phyloP scores from a whole-genome alignment of 2,888 invertebrate species.

The Phragmatobia fuliginosa region DNA sequence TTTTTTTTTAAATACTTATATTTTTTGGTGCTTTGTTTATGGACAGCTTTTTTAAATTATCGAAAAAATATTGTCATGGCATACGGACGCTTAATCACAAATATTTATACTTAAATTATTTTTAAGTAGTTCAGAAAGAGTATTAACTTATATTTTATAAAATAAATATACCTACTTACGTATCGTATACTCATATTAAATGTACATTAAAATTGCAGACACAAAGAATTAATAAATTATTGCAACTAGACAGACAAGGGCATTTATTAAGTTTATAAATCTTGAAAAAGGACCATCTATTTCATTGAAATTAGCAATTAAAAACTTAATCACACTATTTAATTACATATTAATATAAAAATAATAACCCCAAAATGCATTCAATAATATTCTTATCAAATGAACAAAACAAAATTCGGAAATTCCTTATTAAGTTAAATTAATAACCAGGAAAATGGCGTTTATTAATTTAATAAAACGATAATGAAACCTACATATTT shows the following conservation, averaged over 20 bases:
- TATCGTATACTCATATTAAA: not conserved
- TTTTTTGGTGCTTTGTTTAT: too few relatives aligned
- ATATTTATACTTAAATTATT: too few relatives aligned
- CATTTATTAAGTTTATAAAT: not conserved
- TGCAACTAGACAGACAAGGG: too few relatives aligned
- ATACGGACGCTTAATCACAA: not conserved
- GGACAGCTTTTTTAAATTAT: too few relatives aligned
- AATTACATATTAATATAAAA: not conserved
- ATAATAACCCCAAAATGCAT: not conserved
- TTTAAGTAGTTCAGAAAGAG: not conserved
- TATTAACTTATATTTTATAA: too few relatives aligned
- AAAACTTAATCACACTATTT: too few relatives aligned
- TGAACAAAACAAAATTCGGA: constrained; percentile 46
- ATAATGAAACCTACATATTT: constrained; percentile 40
- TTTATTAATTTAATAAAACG: constrained; percentile 44
- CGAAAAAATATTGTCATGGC: not conserved
- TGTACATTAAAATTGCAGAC: not conserved
- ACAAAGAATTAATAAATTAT: not conserved
- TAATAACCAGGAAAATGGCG: constrained; percentile 48
- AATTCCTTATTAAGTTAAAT: constrained; percentile 41
- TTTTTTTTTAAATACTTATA: not conserved
- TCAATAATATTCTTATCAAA: constrained; percentile 9
- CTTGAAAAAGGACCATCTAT: not conserved
- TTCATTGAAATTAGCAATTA: too few relatives aligned
- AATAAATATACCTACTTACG: too few relatives aligned